Evolutionary conservation across 2,888 invertebrate genomes (phyloP).

Genomic region (Phragmatobia fuliginosa): DNA sequence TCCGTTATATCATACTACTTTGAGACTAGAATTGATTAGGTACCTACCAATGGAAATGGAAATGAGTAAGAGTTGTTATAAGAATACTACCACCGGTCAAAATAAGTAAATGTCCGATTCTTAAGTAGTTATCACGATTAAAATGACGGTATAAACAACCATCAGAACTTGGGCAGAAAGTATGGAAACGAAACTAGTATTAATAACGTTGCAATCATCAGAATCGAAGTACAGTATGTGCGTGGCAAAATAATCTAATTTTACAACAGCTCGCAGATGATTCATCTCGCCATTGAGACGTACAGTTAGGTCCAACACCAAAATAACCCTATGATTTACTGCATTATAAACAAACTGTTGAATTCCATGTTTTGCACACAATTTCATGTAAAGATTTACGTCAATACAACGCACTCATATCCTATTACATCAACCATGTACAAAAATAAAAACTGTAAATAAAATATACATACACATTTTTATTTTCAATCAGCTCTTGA

Average conservation of each 20-base stretch:
- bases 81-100: background rate
- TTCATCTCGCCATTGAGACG: slow-evolving; percentile 74
- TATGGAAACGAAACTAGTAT: background rate
- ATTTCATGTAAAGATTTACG: slow-evolving; percentile 18
- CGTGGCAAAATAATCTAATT: slow-evolving; percentile 68
- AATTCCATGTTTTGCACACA: slow-evolving; percentile 37
- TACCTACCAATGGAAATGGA: no score
- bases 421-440: slow-evolving; percentile 29
- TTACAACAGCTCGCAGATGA: slow-evolving; percentile 65
- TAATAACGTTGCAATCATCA: slow-evolving; percentile 50
- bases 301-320: slow-evolving; percentile 65
- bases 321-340: slow-evolving; percentile 67
- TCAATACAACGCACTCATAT: slow-evolving; percentile 32
- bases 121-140: background rate
- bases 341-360: slow-evolving; percentile 62
- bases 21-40: no score
- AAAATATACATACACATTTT: slow-evolving; percentile 2
- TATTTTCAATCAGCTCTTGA: slow-evolving; percentile 15
- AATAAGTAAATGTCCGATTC: background rate
- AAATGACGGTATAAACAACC: background rate
- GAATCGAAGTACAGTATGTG: slow-evolving; percentile 47
- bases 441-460: slow-evolving; percentile 5
- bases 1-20: no score
- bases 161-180: background rate
- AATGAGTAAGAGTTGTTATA: no score